A percentile compares a stretch with the other conserved stretches of the same genome.
Evolutionary conservation across 2,888 invertebrate genomes (phyloP).

Genomic region (Drosophila antonietae): DNA sequence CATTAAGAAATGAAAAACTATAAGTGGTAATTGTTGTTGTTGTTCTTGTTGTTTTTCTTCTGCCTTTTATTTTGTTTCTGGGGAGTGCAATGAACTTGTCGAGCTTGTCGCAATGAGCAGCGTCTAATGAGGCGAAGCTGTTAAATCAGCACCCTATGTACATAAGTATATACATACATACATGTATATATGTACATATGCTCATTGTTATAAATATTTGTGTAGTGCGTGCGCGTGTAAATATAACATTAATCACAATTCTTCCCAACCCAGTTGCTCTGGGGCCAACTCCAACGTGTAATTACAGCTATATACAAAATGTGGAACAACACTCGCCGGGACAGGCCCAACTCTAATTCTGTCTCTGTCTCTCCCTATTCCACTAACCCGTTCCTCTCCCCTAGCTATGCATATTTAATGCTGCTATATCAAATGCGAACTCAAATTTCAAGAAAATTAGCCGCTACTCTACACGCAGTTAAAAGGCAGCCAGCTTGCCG

Average conservation of each 20-base stretch:
- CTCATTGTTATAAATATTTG: not conserved
- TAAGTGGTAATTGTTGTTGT: slow-evolving; percentile 8
- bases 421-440: slow-evolving; percentile 1
- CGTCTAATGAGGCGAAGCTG: slow-evolving; percentile 27
- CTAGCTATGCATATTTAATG: slow-evolving; percentile 26
- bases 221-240: slow-evolving; percentile 60
- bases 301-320: slow-evolving; percentile 49
- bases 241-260: slow-evolving; percentile 69
- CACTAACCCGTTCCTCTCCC: not conserved
- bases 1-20: slow-evolving; percentile 27
- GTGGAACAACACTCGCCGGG: slow-evolving; percentile 41
- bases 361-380: not conserved
- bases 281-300: slow-evolving; percentile 37
- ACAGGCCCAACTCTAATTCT: slow-evolving; percentile 31
- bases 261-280: slow-evolving; percentile 8
- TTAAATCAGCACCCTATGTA: slow-evolving; percentile 19
- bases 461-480: slow-evolving; percentile 12
- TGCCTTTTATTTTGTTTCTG: slow-evolving; percentile 6
- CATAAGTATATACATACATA: not conserved
- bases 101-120: slow-evolving; percentile 14
- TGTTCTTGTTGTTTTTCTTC: not conserved
- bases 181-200: not conserved
- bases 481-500: slow-evolving; percentile 60
- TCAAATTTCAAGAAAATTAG: slow-evolving; percentile 46
- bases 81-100: slow-evolving; percentile 51